Percentiles rank a stretch among this genome's conserved stretches.
These are phyloP conservation scores for Cyphomyrus plagiostoma DNA, from an alignment of 2,113 vertebrate species.

Conservation along the genomic window DNA sequence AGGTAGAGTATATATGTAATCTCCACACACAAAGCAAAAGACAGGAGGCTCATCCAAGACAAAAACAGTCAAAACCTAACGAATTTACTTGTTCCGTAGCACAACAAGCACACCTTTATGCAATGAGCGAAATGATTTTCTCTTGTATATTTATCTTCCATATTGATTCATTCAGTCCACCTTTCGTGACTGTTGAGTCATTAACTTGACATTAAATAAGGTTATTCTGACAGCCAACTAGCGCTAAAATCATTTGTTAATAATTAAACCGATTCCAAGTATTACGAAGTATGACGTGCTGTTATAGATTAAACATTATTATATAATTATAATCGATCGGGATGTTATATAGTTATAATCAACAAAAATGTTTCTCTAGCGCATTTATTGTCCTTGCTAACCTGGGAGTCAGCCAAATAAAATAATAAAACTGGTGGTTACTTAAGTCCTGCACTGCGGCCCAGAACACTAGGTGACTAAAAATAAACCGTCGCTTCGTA, in stretches of 20 bases:
- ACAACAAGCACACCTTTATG: background rate
- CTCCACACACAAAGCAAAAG: background rate
- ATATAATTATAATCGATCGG: background rate
- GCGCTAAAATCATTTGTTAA: background rate
- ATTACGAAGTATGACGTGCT: background rate
- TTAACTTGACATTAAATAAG: background rate
- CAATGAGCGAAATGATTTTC: background rate
- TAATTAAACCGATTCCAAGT: background rate
- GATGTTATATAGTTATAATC: background rate
- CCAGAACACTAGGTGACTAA: background rate
- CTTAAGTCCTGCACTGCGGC: background rate
- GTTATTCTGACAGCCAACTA: background rate
- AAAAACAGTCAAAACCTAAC: background rate
- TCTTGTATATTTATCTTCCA: background rate
- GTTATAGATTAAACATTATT: background rate
- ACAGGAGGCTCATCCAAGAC: background rate
- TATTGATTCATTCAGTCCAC: background rate
- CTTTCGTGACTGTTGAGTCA: background rate
- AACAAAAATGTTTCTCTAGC: background rate
- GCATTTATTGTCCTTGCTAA: background rate
- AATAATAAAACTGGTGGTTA: background rate
- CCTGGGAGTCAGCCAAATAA: background rate
- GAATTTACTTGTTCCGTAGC: background rate
- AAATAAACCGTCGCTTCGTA: background rate
- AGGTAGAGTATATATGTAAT: background rate